Percentiles rank a stretch among this genome's conserved stretches.
Evolutionary conservation across 2,888 invertebrate genomes (phyloP).

Genomic region (Junonia oenone): DNA sequence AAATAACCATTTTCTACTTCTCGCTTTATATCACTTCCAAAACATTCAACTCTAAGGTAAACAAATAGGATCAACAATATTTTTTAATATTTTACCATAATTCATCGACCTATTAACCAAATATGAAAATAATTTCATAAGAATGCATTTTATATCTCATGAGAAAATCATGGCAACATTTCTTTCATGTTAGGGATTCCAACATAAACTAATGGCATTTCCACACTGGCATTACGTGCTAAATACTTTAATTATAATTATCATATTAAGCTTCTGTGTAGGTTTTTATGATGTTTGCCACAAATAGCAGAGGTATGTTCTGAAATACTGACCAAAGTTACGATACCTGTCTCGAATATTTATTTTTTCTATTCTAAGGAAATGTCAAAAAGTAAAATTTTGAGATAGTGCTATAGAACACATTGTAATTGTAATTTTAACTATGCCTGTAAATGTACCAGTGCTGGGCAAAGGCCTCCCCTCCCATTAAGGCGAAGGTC

Average conservation of each 20-base stretch:
- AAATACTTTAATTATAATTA: not conserved
- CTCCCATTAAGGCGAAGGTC: no score
- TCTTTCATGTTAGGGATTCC: conserved; percentile 1
- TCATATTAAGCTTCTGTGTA: not conserved
- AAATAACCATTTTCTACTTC: no score
- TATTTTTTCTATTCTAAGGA: no score
- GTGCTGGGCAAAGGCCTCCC: no score
- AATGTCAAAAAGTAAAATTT: no score
- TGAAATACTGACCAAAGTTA: no score
- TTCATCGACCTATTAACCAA: conserved; percentile 20
- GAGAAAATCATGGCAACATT: conserved; percentile 3
- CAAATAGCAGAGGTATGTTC: no score
- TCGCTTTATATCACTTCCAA: not conserved
- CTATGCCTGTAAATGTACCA: no score
- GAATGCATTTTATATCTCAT: conserved; percentile 8
- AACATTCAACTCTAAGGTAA: not conserved
- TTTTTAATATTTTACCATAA: conserved; percentile 29
- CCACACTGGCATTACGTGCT: not conserved
- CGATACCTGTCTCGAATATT: no score
- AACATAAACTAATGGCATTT: not conserved
- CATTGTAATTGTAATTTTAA: no score
- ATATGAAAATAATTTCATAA: conserved; percentile 16
- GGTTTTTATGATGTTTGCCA: no score
- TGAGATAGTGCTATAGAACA: no score
- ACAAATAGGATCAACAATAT: conserved; percentile 16